These are phyloP conservation scores for Linnaemya tessellans DNA, from an alignment of 2,888 invertebrate genomes.

Conservation along the genomic window DNA sequence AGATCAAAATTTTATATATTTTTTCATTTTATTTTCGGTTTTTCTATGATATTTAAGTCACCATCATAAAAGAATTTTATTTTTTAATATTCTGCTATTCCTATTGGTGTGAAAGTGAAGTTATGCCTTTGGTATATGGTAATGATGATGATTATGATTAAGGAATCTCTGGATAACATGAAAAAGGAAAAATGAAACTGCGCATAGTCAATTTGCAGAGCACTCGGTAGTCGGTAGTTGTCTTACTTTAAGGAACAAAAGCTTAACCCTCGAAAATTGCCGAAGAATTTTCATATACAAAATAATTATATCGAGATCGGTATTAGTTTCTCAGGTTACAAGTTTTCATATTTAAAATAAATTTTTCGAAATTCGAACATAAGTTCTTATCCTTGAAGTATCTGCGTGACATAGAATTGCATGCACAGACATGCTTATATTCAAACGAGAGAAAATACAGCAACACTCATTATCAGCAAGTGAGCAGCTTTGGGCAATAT, in stretches of 20 bases:
- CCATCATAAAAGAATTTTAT: constrained; percentile 46
- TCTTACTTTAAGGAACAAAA: constrained; percentile 42
- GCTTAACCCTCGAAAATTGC: constrained; percentile 24
- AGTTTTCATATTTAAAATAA: too few species aligned
- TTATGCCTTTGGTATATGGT: constrained; percentile 66
- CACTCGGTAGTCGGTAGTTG: constrained; percentile 63
- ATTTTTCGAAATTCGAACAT: too few species aligned
- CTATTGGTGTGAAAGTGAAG: constrained; percentile 67
- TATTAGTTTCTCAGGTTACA: too few species aligned
- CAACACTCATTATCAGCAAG: too few species aligned
- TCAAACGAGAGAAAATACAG: too few species aligned
- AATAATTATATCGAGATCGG: too few species aligned
- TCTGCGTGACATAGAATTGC: too few species aligned
- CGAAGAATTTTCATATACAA: neutral
- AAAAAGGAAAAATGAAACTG: constrained; percentile 63
- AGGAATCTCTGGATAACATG: constrained; percentile 71
- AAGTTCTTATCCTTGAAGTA: too few species aligned
- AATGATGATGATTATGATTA: constrained; percentile 69
- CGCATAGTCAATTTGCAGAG: constrained; percentile 64
- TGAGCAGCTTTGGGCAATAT: too few species aligned
- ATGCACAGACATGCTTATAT: too few species aligned
- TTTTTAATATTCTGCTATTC: constrained; percentile 44
- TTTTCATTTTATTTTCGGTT: constrained; percentile 30
- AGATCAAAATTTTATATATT: constrained; percentile 30
- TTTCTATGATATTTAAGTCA: constrained; percentile 53